These are phyloP conservation scores for Callospermophilus lateralis DNA, from an alignment of 2,113 vertebrate species.

Conservation along the genomic window DNA sequence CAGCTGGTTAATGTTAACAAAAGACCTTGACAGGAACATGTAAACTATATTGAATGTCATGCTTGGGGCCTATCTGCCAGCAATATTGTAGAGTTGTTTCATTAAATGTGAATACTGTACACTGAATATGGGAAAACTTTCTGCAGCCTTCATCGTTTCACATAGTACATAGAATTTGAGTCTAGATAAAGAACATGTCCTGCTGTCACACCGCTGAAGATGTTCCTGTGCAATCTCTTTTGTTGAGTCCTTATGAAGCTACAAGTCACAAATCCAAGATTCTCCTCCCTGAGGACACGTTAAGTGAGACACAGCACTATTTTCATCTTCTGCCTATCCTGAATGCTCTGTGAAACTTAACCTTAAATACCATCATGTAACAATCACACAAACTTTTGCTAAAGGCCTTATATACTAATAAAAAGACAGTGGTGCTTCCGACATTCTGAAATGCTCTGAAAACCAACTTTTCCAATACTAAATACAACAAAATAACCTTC, in stretches of 20 bases:
- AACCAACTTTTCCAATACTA: constrained; percentile 96
- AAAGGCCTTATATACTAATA: constrained; percentile 95
- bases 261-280: constrained; percentile 90
- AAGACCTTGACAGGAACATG: constrained; percentile 90
- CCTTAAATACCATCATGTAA: constrained; percentile 93
- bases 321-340: constrained; percentile 90
- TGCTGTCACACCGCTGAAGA: constrained; percentile 85
- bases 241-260: constrained; percentile 91
- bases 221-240: constrained; percentile 89
- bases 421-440: constrained; percentile 95
- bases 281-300: constrained; percentile 93
- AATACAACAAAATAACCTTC: constrained; percentile 98
- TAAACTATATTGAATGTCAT: constrained; percentile 90
- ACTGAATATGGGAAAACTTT: constrained; percentile 89
- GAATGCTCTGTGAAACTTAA: constrained; percentile 93
- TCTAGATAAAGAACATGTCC: constrained; percentile 87
- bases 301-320: constrained; percentile 90
- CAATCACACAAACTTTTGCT: constrained; percentile 94
- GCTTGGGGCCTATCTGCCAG: constrained; percentile 90
- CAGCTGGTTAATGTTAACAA: constrained; percentile 90
- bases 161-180: constrained; percentile 85
- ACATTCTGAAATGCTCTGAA: constrained; percentile 97
- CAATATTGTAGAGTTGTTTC: constrained; percentile 86
- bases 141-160: constrained; percentile 90
- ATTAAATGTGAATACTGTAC: constrained; percentile 89